Evolutionary conservation across 2,113 vertebrate species (phyloP), one percentile per base, ranked within the genome.

Genomic region (Oncorhynchus mykiss): DNA sequence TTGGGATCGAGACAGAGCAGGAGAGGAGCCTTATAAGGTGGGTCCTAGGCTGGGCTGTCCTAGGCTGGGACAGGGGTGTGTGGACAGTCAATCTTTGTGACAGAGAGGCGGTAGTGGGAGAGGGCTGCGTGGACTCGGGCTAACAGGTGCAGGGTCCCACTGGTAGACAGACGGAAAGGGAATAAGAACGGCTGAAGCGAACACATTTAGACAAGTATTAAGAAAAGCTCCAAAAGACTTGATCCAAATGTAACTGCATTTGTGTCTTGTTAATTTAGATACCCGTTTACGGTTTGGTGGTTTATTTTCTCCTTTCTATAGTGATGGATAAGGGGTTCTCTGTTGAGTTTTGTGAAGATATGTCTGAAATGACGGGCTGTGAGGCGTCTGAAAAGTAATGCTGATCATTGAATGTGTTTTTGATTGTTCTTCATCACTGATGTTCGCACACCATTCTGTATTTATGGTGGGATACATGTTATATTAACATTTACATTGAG

Each of bases 111-210:
- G 74, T 68, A 67, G 73, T 62, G 7, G 69, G 70, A 73, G 68
- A 73, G 24, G 8, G 22, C 34, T 67, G 3, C 54, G n/a, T 29
- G 59, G 59, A 20, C 29, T 73, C 62, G n/a, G 80, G 75, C 78
- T 75, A 89, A 90, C 92, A 92, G 92, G 92, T 93, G 92, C 88
- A 86, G 71, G 70, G 73, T 82, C 85, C 85, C 82, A 75, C 71
- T 72, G 73, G 66, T 45, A 9, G 39, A 45, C 39, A 79, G 73
- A 72, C 49, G 51, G 24, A 18, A 45, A 31, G 39, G 31, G 54
- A 71, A 77, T 76, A 29, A 62, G 45, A 69, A 73, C 31, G 18
- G 24, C 34, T 74, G 31, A 3, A 62, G 34, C 8, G n/a, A 48
- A 70, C 39, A 49, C 67, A 68, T 34, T 68, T 68, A 68, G 67